Conservation (phyloP, 2,888 invertebrate species). For the Luperina nickerlii region DNA sequence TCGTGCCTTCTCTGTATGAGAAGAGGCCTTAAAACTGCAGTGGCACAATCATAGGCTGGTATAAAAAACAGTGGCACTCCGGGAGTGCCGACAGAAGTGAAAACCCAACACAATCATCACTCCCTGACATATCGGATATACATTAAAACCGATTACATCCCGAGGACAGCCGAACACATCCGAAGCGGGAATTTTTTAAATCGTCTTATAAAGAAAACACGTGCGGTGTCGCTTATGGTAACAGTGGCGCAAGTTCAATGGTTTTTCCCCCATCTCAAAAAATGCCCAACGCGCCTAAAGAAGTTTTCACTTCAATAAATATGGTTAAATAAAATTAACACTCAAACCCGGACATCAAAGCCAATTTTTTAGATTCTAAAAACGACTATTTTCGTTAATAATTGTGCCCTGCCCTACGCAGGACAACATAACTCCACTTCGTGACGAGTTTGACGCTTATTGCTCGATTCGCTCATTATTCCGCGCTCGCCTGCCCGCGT, state of each 20-base stretch:
- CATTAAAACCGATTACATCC: too few relatives aligned
- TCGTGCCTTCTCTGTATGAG: background rate
- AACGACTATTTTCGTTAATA: background rate
- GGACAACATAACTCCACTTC: constrained; percentile 68
- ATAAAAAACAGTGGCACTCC: background rate
- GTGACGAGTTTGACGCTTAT: constrained; percentile 69
- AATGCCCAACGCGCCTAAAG: too few relatives aligned
- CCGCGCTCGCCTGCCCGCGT: constrained; percentile 75
- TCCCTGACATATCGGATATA: too few relatives aligned
- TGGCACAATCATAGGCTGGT: background rate
- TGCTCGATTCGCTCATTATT: constrained; percentile 72
- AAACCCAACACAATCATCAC: too few relatives aligned
- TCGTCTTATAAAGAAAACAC: too few relatives aligned
- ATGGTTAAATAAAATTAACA: background rate
- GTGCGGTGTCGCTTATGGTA: too few relatives aligned
- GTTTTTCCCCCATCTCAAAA: too few relatives aligned
- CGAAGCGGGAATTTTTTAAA: too few relatives aligned
- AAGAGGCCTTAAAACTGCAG: background rate
- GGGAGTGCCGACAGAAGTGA: too few relatives aligned
- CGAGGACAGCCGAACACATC: too few relatives aligned
- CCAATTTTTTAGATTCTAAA: background rate
- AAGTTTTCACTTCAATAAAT: background rate
- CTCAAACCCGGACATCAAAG: background rate
- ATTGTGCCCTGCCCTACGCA: constrained; percentile 39
- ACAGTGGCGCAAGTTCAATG: too few relatives aligned